Evolutionary conservation across 1,140 invertebrate genomes (phyloP).

Genomic region (Euwallacea fornicatus): DNA sequence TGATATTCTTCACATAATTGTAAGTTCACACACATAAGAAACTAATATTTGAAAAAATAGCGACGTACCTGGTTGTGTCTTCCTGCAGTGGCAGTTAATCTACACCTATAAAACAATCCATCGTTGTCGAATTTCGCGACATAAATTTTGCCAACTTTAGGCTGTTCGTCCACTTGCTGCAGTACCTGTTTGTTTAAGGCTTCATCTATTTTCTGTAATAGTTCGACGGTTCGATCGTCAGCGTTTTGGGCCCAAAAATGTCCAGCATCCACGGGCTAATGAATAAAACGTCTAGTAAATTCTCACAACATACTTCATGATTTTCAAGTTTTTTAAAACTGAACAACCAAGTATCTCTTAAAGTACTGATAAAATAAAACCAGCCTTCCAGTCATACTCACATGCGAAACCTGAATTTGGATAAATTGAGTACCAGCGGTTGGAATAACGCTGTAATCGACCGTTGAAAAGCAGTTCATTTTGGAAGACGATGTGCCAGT

Average conservation of each 20-base stretch:
- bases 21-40: background rate
- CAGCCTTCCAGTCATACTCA: constrained; percentile 10
- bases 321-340: background rate
- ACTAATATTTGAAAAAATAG: background rate
- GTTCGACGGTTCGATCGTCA: constrained; percentile 49
- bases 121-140: constrained; percentile 51
- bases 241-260: constrained; percentile 65
- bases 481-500: constrained; percentile 4
- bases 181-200: constrained; percentile 41
- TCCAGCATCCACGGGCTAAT: constrained; percentile 58
- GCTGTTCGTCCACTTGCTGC: constrained; percentile 16
- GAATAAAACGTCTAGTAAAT: constrained; percentile 6
- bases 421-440: constrained; percentile 39
- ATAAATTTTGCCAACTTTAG: constrained; percentile 45
- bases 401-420: constrained; percentile 38
- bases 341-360: background rate
- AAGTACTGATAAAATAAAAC: background rate
- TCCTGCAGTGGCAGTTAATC: constrained; percentile 44
- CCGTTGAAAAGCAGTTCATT: constrained; percentile 39
- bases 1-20: background rate
- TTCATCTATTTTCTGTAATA: constrained; percentile 46
- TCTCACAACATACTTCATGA: background rate
- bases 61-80: constrained; percentile 35
- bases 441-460: constrained; percentile 39
- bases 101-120: constrained; percentile 53